phyloP scores from a whole-genome alignment of 2,888 invertebrate species.

The Campoletis raptor region DNA sequence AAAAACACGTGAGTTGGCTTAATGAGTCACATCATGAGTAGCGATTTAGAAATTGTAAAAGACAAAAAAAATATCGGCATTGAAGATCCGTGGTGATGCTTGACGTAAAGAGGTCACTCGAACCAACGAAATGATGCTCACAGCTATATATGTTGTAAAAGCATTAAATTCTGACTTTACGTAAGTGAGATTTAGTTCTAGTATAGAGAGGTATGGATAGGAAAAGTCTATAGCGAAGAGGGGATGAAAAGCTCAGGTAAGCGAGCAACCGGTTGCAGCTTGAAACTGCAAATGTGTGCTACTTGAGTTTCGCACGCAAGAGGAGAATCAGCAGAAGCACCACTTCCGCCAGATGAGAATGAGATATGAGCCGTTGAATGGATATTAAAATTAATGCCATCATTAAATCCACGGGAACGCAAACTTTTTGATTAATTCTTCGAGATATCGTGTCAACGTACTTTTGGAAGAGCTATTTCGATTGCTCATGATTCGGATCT shows the following conservation, averaged over 20 bases:
- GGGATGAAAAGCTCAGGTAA: slow-evolving; percentile 5
- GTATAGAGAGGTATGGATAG: not conserved
- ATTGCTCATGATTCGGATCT: slow-evolving; percentile 17
- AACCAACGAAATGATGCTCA: not conserved
- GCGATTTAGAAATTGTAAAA: not conserved
- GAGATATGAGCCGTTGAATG: slow-evolving; percentile 65
- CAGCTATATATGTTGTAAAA: not conserved
- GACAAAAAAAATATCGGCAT: not conserved
- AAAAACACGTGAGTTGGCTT: no score
- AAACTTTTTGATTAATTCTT: slow-evolving; percentile 63
- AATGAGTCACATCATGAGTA: not conserved
- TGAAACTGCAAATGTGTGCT: slow-evolving; percentile 54
- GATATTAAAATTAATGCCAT: slow-evolving; percentile 68
- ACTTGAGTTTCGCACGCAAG: slow-evolving; percentile 38
- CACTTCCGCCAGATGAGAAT: slow-evolving; percentile 50
- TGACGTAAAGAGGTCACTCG: not conserved
- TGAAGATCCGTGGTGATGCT: not conserved
- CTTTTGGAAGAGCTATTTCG: slow-evolving; percentile 33
- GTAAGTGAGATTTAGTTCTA: not conserved
- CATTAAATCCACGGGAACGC: slow-evolving; percentile 49
- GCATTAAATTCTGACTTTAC: slow-evolving; percentile 11
- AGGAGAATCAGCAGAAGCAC: slow-evolving; percentile 34
- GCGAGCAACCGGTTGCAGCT: slow-evolving; percentile 68
- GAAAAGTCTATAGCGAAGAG: slow-evolving; percentile 8
- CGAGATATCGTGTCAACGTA: slow-evolving; percentile 57